Percentiles rank a stretch among this genome's conserved stretches.
Conservation (phyloP, 2,113 vertebrate genomes). For the Carollia perspicillata region DNA sequence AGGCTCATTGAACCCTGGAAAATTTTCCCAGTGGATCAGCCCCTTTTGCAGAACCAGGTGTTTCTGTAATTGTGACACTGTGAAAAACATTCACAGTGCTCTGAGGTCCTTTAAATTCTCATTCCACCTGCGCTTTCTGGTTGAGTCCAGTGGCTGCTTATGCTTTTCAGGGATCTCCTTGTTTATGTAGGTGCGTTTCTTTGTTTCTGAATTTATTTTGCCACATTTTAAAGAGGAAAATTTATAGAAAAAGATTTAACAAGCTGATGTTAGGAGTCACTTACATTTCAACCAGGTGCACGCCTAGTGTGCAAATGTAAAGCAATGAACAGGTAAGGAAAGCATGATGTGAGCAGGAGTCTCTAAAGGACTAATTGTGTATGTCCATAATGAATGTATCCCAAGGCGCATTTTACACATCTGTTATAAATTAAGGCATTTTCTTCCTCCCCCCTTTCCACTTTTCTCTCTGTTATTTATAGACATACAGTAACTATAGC, state of each 20-base stretch:
- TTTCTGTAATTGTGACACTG: conserved; percentile 78
- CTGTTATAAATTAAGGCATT: conserved; percentile 68
- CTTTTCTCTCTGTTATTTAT: background rate
- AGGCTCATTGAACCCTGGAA: conserved; percentile 67
- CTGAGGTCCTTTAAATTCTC: conserved; percentile 76
- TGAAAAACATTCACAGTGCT: conserved; percentile 77
- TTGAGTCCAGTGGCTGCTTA: conserved; percentile 70
- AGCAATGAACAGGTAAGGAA: conserved; percentile 78
- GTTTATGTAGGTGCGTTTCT: conserved; percentile 86
- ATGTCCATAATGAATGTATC: conserved; percentile 74
- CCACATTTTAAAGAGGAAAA: conserved; percentile 77
- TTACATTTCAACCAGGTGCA: conserved; percentile 82
- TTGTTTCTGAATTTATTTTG: conserved; percentile 86
- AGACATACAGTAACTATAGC: background rate
- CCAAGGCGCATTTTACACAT: conserved; percentile 74
- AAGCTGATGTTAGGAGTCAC: conserved; percentile 80
- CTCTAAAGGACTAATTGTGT: conserved; percentile 60
- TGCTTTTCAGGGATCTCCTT: conserved; percentile 70
- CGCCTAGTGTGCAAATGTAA: conserved; percentile 76
- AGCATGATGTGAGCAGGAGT: conserved; percentile 54
- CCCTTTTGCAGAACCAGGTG: conserved; percentile 82
- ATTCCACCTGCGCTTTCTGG: conserved; percentile 81
- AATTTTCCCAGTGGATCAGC: conserved; percentile 73
- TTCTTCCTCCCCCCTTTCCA: conserved; percentile 51
- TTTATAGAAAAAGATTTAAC: conserved; percentile 81